Evolutionary conservation across 2,888 invertebrate species (phyloP).

Genomic region (Yponomeuta cagnagella): DNA sequence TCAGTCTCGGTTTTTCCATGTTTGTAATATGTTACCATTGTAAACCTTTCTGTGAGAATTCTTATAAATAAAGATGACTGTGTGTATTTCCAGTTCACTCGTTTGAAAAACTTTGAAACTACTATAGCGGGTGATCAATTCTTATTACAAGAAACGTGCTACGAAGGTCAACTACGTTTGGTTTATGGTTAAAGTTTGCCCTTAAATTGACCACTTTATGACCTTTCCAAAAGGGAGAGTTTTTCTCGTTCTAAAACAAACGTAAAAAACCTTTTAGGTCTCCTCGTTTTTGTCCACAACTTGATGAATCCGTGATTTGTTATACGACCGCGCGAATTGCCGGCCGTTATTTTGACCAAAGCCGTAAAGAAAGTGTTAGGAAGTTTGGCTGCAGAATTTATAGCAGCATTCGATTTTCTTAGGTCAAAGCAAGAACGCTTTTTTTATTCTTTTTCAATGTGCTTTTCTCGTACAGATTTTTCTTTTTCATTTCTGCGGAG

Average conservation of each 20-base stretch:
- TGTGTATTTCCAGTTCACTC: neutral
- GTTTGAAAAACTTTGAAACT: neutral
- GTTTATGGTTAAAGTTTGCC: neutral
- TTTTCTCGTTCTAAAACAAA: slow-evolving; percentile 7
- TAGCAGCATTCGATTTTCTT: neutral
- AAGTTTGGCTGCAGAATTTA: neutral
- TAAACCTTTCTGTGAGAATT: too few relatives aligned
- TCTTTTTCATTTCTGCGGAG: neutral
- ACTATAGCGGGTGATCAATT: neutral
- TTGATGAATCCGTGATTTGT: slow-evolving; percentile 33
- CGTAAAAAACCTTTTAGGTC: slow-evolving; percentile 42
- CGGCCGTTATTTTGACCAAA: slow-evolving; percentile 8
- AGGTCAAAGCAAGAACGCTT: neutral
- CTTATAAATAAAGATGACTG: neutral
- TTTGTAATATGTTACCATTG: too few relatives aligned
- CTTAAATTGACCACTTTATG: neutral
- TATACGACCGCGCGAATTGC: slow-evolving; percentile 29
- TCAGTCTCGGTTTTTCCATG: too few relatives aligned
- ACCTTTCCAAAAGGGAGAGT: neutral
- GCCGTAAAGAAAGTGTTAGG: neutral
- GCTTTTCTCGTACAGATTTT: neutral
- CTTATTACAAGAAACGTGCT: neutral
- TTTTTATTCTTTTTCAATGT: neutral
- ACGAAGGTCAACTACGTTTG: neutral
- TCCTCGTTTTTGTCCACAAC: slow-evolving; percentile 27